Evolutionary conservation across 1,140 invertebrate species (phyloP).

Genomic region (Amyelois transitella): DNA sequence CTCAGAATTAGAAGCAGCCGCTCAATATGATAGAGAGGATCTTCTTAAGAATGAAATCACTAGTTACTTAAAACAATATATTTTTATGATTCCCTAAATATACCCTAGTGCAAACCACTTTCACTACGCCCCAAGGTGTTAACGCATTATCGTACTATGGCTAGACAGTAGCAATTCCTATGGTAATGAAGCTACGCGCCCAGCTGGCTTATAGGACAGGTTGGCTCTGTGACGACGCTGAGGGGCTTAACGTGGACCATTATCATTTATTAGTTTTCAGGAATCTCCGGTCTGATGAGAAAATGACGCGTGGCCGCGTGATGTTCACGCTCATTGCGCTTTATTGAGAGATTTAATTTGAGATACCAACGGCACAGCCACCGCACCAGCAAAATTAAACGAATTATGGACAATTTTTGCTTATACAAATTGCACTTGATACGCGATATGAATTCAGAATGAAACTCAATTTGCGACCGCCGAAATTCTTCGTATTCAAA

Average conservation of each 20-base stretch:
- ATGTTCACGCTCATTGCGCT: conserved; percentile 8
- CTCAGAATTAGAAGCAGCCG: too few species aligned
- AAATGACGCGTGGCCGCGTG: conserved; percentile 19
- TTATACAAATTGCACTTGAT: background rate
- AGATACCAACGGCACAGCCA: conserved; percentile 7
- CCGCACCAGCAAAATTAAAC: background rate
- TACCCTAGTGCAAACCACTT: conserved; percentile 25
- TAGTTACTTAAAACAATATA: too few species aligned
- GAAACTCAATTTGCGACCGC: background rate
- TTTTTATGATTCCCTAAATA: conserved; percentile 2
- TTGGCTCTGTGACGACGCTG: conserved; percentile 15
- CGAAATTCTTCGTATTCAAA: background rate
- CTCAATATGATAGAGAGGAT: too few species aligned
- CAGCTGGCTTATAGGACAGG: conserved; percentile 20
- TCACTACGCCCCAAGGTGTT: conserved; percentile 35
- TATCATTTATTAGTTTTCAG: conserved; percentile 42
- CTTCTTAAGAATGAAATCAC: too few species aligned
- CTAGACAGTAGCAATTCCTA: conserved; percentile 43
- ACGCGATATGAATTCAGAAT: background rate
- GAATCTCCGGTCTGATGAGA: conserved; percentile 27
- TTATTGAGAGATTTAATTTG: conserved; percentile 19
- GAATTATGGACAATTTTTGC: background rate
- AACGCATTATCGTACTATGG: conserved; percentile 34
- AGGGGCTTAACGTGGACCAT: conserved; percentile 34
- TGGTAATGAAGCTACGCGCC: conserved; percentile 36